These are phyloP conservation scores for Trissolcus basalis DNA, from an alignment of 1,140 invertebrate species.

Conservation along the genomic window DNA sequence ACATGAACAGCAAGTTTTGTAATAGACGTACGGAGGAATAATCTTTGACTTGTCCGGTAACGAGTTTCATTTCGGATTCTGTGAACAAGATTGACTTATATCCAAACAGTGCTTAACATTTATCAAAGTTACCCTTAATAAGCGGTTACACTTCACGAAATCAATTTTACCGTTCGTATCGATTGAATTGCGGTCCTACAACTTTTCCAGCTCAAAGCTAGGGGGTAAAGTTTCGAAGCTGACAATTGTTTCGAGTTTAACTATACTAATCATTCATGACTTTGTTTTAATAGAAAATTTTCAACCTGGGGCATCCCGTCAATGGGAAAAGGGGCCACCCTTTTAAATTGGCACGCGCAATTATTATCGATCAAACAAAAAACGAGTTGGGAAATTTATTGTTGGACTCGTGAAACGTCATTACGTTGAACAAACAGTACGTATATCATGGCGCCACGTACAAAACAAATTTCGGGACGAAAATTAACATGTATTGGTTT, in stretches of 20 bases:
- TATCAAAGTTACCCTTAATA: constrained; percentile 6
- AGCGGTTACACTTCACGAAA: constrained; percentile 15
- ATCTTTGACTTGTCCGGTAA: constrained; percentile 43
- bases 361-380: too few relatives aligned
- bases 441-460: constrained; percentile 8
- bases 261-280: not conserved
- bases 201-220: constrained; percentile 1
- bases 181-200: not conserved
- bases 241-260: not conserved
- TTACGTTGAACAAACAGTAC: too few relatives aligned
- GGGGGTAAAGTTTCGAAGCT: not conserved
- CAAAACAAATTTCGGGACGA: constrained; percentile 3
- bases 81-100: constrained; percentile 27
- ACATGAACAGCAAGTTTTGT: not conserved
- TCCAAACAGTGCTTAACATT: constrained; percentile 17
- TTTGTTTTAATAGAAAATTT: not conserved
- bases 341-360: too few relatives aligned
- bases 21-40: constrained; percentile 11
- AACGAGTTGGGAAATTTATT: too few relatives aligned
- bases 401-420: too few relatives aligned
- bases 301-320: not conserved
- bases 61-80: constrained; percentile 35
- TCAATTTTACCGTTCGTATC: constrained; percentile 5
- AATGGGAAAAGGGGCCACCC: not conserved
- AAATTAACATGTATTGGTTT: constrained; percentile 25